These are phyloP conservation scores for Cephus pulcher DNA, from an alignment of 2,888 invertebrate species.

Conservation along the genomic window DNA sequence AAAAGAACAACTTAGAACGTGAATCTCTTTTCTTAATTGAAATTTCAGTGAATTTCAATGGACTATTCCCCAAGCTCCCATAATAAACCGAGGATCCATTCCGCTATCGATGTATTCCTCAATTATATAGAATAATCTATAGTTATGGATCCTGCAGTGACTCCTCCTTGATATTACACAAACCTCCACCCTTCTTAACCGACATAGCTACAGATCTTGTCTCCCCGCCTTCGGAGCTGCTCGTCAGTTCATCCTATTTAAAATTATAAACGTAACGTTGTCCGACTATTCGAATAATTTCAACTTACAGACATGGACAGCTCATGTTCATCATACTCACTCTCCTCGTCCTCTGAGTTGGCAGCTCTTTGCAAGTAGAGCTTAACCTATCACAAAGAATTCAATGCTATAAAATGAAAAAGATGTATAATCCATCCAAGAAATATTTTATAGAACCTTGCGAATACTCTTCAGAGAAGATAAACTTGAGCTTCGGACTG, in stretches of 20 bases:
- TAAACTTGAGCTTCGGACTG: conserved; percentile 64
- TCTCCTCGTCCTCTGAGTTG: conserved; percentile 64
- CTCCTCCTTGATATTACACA: conserved; percentile 65
- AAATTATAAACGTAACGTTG: background rate
- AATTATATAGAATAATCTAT: background rate
- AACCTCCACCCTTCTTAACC: conserved; percentile 45
- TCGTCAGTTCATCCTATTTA: conserved; percentile 33
- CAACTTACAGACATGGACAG: conserved; percentile 29
- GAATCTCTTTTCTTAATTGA: background rate
- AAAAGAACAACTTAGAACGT: background rate
- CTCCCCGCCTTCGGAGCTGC: conserved; percentile 35
- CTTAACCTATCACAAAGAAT: conserved; percentile 46
- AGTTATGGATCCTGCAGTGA: conserved; percentile 44
- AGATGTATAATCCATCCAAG: background rate
- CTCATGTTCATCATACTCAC: conserved; percentile 57
- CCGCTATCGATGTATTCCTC: background rate
- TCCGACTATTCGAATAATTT: conserved; percentile 2
- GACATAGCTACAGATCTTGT: conserved; percentile 36
- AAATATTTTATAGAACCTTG: conserved; percentile 42
- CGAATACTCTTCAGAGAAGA: conserved; percentile 67
- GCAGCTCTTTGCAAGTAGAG: conserved; percentile 65
- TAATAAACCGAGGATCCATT: background rate
- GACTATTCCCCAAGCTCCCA: background rate
- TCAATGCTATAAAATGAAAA: background rate
- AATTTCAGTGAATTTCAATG: background rate